phyloP scores from a whole-genome alignment of 2,888 invertebrate species.

The Cyclophora punctaria region DNA sequence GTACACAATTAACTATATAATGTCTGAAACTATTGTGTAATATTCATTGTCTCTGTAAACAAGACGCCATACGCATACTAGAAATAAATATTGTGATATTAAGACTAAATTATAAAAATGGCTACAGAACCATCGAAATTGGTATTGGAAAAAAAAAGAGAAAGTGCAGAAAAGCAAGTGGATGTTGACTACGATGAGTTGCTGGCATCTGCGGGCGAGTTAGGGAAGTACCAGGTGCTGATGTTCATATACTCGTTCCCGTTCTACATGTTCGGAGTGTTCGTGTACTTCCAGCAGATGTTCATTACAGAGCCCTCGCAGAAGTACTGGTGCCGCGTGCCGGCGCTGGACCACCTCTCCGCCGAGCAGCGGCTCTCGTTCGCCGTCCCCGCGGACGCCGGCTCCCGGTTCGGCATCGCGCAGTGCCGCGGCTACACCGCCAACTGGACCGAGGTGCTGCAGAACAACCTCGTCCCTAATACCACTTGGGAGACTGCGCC shows the following conservation, averaged over 20 bases:
- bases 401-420: constrained; percentile 38
- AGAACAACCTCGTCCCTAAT: constrained; percentile 26
- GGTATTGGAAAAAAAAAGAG: constrained; percentile 3
- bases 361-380: constrained; percentile 23
- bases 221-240: constrained; percentile 28
- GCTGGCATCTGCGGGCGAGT: constrained; percentile 29
- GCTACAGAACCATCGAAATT: constrained; percentile 10
- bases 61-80: too few species aligned
- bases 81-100: too few species aligned
- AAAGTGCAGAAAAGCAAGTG: constrained; percentile 11
- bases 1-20: too few species aligned
- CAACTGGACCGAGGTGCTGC: constrained; percentile 43
- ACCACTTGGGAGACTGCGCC: constrained; percentile 33
- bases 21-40: too few species aligned
- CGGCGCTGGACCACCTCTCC: constrained; percentile 28
- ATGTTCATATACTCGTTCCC: constrained; percentile 29
- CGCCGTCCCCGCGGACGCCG: constrained; percentile 26
- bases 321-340: constrained; percentile 35
- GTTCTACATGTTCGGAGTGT: constrained; percentile 30
- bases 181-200: constrained; percentile 29
- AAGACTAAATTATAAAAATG: constrained; percentile 9
- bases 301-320: constrained; percentile 31
- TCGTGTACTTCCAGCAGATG: constrained; percentile 27
- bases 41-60: too few species aligned
- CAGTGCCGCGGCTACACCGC: constrained; percentile 36